Evolutionary conservation across 2,797 vertebrate species (phyloP).

Genomic region (Poecile montanus): DNA sequence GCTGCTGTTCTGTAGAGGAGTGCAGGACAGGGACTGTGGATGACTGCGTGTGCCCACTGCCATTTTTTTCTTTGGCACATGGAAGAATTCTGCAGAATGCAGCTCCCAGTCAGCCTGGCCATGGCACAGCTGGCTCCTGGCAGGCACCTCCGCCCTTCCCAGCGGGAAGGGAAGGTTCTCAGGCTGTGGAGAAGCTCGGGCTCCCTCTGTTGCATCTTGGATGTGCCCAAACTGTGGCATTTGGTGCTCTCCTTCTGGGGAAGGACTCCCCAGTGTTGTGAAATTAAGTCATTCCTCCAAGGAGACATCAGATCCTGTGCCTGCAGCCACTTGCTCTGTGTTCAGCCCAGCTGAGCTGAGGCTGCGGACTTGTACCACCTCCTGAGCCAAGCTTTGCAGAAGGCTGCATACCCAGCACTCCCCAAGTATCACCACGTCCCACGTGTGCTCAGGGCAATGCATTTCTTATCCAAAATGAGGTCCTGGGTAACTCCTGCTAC

Average conservation of each 20-base stretch:
- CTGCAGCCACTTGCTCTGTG: not conserved
- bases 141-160: not conserved
- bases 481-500: not conserved
- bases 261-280: not conserved
- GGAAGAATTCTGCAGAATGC: not conserved
- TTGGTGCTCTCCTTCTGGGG: not conserved
- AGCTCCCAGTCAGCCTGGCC: not conserved
- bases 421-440: not conserved
- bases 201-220: not conserved
- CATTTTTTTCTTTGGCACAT: fast-evolving
- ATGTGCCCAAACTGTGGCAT: fast-evolving
- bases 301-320: not conserved
- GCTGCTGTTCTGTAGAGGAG: not conserved
- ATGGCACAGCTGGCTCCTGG: not conserved
- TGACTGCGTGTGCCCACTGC: not conserved
- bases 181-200: not conserved
- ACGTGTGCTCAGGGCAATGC: fast-evolving
- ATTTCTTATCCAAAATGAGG: not conserved
- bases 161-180: not conserved
- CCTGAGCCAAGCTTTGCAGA: not conserved
- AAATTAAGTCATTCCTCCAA: not conserved
- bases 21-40: not conserved
- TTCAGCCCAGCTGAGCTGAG: not conserved
- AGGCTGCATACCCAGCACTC: not conserved
- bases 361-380: not conserved